Base-by-base conservation (phyloP, 1,140 invertebrate genomes). In the Eupeodes corollae region DNA sequence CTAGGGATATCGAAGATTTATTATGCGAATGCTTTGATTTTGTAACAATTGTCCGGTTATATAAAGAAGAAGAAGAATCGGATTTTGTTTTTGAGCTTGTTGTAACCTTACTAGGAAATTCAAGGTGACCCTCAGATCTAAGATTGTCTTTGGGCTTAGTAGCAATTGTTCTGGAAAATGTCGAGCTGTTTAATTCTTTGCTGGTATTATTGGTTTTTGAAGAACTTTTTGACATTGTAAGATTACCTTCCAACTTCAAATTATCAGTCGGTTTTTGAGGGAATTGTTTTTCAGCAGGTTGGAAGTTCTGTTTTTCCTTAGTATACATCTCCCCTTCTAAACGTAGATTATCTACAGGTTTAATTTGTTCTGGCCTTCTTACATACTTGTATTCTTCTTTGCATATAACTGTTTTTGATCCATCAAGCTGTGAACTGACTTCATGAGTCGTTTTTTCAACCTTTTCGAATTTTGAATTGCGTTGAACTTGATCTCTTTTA, bases 121-220 rank as follows among this genome's bases (percentile, higher is more conserved):
- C 61, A 19, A 68, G 63, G 68, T 62, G 73, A 74, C 85, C 84
- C 72, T 86, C 83, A 32, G 80, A 69, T 58, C 73, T 77, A 5
- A 87, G 58, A 67, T 87, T 79, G 55, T 83, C 80, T 55, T 75
- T 68, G 12, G 74, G 77, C 54, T 72, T 78, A 50, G 67, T 62
- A 76, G 61, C 82, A 0, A 74, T 77, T 15, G 70, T 70, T 16
- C 59, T 55, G 52, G 63, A 77, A 42, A 42, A 6, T 1, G 51
- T 50, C 57, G 56, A 8, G 55, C 56, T 9, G 57, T 54, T 30
- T 59, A 42, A 21, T 44, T 54, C 2, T 48, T 21, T 59, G 51
- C 18, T 58, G 55, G 41, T 62, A 62, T 40, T 59, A 56, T 44
- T 6, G 26, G 44, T 18, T n/a, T 21, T 8, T 39, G 11, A 26